These are phyloP conservation scores for Lepidocyrtoides sp. DNA, from an alignment of 2,888 invertebrate genomes.

Conservation along the genomic window DNA sequence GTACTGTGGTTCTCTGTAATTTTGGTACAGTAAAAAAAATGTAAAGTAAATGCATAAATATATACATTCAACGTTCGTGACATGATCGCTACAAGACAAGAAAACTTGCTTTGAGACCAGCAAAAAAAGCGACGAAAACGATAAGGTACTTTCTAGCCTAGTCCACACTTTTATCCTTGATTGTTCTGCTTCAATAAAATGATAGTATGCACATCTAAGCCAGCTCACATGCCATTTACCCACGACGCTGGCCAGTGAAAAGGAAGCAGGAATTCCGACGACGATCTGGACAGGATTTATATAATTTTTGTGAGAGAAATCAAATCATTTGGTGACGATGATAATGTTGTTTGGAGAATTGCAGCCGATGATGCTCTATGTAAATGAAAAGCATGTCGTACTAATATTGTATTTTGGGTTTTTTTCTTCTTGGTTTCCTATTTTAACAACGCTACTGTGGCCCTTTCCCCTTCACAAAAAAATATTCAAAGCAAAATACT, in stretches of 20 bases:
- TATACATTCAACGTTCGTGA: not conserved
- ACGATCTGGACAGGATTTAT: not conserved
- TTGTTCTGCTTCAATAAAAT: not conserved
- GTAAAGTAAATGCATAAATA: not conserved
- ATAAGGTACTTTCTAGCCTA: no score
- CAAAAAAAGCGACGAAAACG: constrained; percentile 6
- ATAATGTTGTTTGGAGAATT: not conserved
- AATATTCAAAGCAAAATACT: not conserved
- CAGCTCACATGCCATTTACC: no score
- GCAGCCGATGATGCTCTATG: not conserved
- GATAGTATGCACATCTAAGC: not conserved
- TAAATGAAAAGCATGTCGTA: no score
- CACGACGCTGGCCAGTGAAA: no score
- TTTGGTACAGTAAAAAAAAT: no score
- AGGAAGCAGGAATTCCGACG: not conserved
- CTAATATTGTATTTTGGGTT: not conserved
- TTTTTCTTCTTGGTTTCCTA: not conserved
- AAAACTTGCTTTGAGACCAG: constrained; percentile 15
- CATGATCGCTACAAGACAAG: not conserved
- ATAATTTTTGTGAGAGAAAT: not conserved
- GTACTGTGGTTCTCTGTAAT: not conserved
- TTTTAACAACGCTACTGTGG: no score
- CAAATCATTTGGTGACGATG: not conserved
- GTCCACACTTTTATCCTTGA: not conserved
- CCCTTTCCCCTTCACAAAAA: no score